Conservation (phyloP, 2,888 invertebrate genomes). For the Oscheius onirici region DNA sequence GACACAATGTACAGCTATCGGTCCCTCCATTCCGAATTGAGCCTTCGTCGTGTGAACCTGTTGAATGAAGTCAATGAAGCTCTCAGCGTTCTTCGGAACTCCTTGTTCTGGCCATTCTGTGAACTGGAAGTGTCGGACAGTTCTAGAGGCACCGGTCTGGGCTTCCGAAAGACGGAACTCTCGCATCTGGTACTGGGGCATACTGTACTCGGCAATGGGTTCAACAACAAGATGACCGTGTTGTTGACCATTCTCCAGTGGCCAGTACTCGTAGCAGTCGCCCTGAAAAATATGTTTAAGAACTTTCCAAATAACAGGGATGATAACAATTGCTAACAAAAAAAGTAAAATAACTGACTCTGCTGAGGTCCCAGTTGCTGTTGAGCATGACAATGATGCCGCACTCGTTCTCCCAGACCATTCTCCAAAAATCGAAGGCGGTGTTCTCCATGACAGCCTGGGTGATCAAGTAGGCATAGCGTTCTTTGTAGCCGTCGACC, state of each 20-base stretch:
- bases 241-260: conserved; percentile 79
- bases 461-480: conserved; percentile 94
- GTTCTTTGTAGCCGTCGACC: conserved; percentile 82
- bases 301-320: neutral
- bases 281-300: conserved; percentile 78
- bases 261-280: conserved; percentile 99
- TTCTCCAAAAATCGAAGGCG: conserved; percentile 98
- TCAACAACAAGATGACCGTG: conserved; percentile 95
- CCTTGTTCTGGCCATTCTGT: conserved; percentile 76
- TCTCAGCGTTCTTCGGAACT: conserved; percentile 96
- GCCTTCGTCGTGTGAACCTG: conserved; percentile 97
- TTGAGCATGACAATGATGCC: conserved; percentile 95
- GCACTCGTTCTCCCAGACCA: conserved; percentile 99
- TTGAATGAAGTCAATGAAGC: conserved; percentile 98
- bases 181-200: conserved; percentile 97
- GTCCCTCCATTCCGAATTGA: conserved; percentile 98
- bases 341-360: conserved; percentile 4
- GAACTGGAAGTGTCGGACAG: conserved; percentile 89
- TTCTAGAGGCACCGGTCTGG: conserved; percentile 91
- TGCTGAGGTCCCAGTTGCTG: conserved; percentile 39
- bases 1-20: conserved; percentile 85
- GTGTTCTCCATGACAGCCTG: conserved; percentile 97
- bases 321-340: neutral
- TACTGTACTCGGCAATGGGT: conserved; percentile 98
- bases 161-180: conserved; percentile 98